phyloP scores from a whole-genome alignment of 2,888 invertebrate species.

The Agrochola macilenta region DNA sequence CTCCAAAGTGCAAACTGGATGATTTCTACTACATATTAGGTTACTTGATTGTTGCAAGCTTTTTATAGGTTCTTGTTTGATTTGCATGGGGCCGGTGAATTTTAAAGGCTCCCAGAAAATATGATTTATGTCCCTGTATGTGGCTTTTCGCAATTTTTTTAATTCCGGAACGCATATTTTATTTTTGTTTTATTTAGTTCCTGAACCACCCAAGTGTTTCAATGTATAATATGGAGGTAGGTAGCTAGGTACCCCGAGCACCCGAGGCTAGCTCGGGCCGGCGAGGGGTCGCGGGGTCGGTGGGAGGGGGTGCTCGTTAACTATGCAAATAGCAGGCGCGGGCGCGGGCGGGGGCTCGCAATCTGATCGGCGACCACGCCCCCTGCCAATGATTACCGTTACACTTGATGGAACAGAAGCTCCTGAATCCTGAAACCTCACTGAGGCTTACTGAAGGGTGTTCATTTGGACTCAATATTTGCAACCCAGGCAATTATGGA shows the following conservation, averaged over 20 bases:
- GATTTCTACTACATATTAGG: background rate
- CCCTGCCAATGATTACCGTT: constrained; percentile 53
- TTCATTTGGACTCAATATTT: background rate
- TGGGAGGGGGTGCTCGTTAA: constrained; percentile 78
- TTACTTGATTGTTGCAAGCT: background rate
- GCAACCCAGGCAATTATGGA: too few relatives aligned
- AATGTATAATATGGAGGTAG: constrained; percentile 22
- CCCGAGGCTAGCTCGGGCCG: constrained; percentile 53
- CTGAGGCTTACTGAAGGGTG: constrained; percentile 26
- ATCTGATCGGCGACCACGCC: constrained; percentile 69
- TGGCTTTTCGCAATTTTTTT: background rate
- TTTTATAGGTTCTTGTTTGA: background rate
- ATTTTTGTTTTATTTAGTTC: background rate
- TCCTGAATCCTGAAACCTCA: constrained; percentile 18
- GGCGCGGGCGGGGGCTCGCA: constrained; percentile 55
- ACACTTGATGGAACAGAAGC: constrained; percentile 20
- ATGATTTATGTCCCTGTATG: background rate
- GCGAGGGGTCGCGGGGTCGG: constrained; percentile 54
- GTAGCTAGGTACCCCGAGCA: constrained; percentile 51
- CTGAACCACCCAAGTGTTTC: constrained; percentile 15
- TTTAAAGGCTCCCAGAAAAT: background rate
- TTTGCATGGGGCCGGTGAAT: background rate
- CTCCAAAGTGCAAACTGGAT: background rate
- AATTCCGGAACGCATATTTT: too few relatives aligned
- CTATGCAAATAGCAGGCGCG: constrained; percentile 82